Evolutionary conservation across 2,797 vertebrate species (phyloP), one percentile per base, ranked within the genome.

Genomic region (Xenopus petersii): DNA sequence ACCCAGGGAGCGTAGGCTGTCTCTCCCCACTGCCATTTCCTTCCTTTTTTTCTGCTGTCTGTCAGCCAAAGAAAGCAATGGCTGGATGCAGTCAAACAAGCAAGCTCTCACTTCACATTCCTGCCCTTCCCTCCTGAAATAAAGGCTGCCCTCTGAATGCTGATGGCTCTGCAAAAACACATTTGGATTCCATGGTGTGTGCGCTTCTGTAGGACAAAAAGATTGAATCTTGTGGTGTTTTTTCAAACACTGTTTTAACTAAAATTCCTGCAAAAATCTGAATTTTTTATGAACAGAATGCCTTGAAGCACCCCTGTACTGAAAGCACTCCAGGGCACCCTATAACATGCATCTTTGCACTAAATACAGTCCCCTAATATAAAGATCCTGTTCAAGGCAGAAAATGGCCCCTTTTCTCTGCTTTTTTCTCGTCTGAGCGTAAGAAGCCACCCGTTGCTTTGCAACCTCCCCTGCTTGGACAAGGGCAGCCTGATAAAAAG

Each of bases 1-100:
- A 85, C 83, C 83, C 81, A 74, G 47, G 12, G 12, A 30, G 36
- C 36, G 8, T 9, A 42, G 36, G 36, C 36, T 42, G 36, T 42
- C 36, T 42, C 36, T 42, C 36, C 49, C 11, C 49, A 51, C 49
- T 51, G 49, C 15, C 49, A 51, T 51, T 51, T 51, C 11, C 21
- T 46, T 64, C 79, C 64, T 21, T 63, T 47, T 66, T 67, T 73
- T 42, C 36, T 42, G 36, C 6, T 42, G 36, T 42, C 36, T 42
- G 36, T 42, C 36, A 42, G 36, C 36, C 36, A 42, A 42, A 42
- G 36, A 42, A 42, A 70, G 66, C 51, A 47, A 69, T 64, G 65
- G 59, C 70, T 73, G 16, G 30, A 73, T 42, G 54, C 70, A 58
- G 71, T 70, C 70, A 67, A 60, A 71, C 63, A 47, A 33, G 33